A percentile compares a stretch with the other conserved stretches of the same genome.
Evolutionary conservation across 2,888 invertebrate species (phyloP).

Genomic region (Lasioglossum lativentre): DNA sequence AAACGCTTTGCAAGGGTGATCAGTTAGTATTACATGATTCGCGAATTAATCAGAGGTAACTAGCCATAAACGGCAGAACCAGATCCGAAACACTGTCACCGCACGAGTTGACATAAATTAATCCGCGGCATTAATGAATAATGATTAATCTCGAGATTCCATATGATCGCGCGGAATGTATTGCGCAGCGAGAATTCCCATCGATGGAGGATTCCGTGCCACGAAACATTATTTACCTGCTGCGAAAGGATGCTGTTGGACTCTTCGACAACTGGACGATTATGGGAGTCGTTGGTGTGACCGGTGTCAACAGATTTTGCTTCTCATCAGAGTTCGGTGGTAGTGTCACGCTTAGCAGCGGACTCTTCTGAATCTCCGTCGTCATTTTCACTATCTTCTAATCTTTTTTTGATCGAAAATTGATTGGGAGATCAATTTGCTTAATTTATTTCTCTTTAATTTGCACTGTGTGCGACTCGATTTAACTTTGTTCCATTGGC

Average conservation of each 20-base stretch:
- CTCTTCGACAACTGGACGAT: conserved; percentile 73
- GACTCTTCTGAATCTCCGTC: conserved; percentile 60
- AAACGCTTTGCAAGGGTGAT: not conserved
- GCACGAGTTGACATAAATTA: not conserved
- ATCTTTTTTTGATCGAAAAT: not conserved
- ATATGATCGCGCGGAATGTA: conserved; percentile 28
- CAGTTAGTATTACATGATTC: conserved; percentile 1
- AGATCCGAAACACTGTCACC: not conserved
- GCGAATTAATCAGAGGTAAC: not conserved
- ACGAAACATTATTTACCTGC: conserved; percentile 73
- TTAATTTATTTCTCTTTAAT: not conserved
- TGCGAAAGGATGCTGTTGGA: conserved; percentile 74
- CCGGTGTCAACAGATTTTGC: conserved; percentile 73
- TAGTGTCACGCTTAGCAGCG: conserved; percentile 51
- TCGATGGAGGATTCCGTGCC: not conserved
- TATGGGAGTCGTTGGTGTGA: conserved; percentile 69
- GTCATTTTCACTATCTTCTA: conserved; percentile 64
- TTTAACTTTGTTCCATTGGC: not conserved
- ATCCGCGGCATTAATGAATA: conserved; percentile 46
- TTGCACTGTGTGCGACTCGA: not conserved
- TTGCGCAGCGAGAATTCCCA: conserved; percentile 35
- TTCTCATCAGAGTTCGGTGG: conserved; percentile 73
- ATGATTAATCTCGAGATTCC: conserved; percentile 32
- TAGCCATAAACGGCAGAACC: conserved; percentile 2
- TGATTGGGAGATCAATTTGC: not conserved